Evolutionary conservation across 2,888 invertebrate species (phyloP).

Genomic region (Caradrina kadenii): DNA sequence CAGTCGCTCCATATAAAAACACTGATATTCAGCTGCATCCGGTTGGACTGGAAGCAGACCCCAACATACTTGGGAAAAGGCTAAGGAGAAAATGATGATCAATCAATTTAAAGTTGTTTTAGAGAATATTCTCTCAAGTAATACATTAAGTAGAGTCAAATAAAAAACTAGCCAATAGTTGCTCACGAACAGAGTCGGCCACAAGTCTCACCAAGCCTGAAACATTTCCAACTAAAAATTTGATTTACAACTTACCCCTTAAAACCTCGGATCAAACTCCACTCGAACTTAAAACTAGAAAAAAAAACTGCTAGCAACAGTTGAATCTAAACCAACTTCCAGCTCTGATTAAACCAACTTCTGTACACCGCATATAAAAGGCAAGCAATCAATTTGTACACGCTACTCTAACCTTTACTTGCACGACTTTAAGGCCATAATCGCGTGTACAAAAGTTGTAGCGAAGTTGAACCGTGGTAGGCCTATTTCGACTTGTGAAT

Average conservation of each 20-base stretch:
- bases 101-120: neutral
- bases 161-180: constrained; percentile 4
- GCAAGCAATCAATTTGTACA: constrained; percentile 27
- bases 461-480: constrained; percentile 21
- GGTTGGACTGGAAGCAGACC: no score
- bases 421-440: neutral
- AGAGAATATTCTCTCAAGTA: no score
- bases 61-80: no score
- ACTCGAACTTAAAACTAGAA: constrained; percentile 49
- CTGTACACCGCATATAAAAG: constrained; percentile 42
- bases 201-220: constrained; percentile 15
- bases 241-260: constrained; percentile 37
- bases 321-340: constrained; percentile 59
- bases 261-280: constrained; percentile 50
- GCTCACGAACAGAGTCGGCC: neutral
- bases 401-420: constrained; percentile 13
- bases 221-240: constrained; percentile 30
- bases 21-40: no score
- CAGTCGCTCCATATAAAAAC: no score
- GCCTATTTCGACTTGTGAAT: constrained; percentile 59
- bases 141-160: no score
- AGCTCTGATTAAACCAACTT: constrained; percentile 66
- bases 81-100: no score
- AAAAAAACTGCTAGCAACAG: constrained; percentile 52
- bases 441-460: constrained; percentile 19